These are phyloP conservation scores for Glossophaga mutica DNA, from an alignment of 2,797 vertebrate species.

Conservation along the genomic window DNA sequence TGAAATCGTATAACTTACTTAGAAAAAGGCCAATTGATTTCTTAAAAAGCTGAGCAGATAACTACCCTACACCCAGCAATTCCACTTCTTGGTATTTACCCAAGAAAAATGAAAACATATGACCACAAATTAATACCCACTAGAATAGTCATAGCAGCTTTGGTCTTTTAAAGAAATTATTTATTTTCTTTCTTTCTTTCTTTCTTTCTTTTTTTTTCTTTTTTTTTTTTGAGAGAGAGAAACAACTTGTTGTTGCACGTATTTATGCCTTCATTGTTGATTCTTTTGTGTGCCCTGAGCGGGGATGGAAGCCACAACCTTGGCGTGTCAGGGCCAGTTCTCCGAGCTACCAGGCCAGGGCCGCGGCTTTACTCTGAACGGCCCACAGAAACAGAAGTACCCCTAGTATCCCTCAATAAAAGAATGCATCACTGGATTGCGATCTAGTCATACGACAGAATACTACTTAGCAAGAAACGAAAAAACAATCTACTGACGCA, in stretches of 20 bases:
- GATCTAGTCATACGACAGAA: not conserved
- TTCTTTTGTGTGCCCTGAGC: not conserved
- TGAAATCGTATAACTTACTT: not conserved
- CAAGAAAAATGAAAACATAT: not conserved
- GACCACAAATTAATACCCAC: not conserved
- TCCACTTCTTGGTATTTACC: not conserved
- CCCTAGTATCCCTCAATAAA: not conserved
- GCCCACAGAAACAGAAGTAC: not conserved
- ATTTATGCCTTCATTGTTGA: not conserved
- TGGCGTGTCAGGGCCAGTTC: not conserved
- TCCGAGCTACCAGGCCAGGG: not conserved
- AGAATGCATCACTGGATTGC: not conserved
- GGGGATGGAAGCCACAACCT: not conserved
- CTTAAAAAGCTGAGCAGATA: conserved; percentile 4
- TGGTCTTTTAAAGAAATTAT: not conserved
- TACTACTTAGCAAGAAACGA: not conserved
- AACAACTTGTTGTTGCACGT: not conserved
- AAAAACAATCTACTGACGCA: not conserved
- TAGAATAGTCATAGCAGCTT: not conserved
- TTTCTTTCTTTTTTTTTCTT: too few species aligned
- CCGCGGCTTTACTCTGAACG: not conserved
- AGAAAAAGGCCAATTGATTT: not conserved
- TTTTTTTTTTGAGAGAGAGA: not conserved
- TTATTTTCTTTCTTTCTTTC: too few species aligned
- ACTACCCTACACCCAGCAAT: not conserved